Evolutionary conservation across 2,797 vertebrate genomes (phyloP).

Genomic region (Aldrovandia affinis): DNA sequence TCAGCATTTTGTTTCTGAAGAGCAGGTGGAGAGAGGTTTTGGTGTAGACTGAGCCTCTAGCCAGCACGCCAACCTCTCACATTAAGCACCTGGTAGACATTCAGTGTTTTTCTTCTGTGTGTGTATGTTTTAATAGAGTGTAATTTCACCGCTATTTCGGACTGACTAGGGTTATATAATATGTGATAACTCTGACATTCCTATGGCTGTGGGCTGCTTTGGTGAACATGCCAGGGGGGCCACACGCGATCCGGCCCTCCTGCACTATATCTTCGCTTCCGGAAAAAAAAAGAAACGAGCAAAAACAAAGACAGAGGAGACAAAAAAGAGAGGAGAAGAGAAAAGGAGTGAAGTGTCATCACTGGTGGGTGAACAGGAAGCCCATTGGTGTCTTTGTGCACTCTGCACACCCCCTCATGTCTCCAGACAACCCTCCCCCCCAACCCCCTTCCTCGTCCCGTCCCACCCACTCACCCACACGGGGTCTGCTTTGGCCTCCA

Average conservation of each 20-base stretch:
- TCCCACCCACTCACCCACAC: slow-evolving; percentile 52
- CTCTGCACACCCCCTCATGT: slow-evolving; percentile 51
- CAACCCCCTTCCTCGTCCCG: not conserved
- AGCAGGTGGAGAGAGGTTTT: not conserved
- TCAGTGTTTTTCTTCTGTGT: not conserved
- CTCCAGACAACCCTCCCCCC: slow-evolving; percentile 31
- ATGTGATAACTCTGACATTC: slow-evolving; percentile 25
- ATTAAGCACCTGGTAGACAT: slow-evolving; percentile 19
- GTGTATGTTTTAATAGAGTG: slow-evolving; percentile 5
- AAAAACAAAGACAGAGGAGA: slow-evolving; percentile 33
- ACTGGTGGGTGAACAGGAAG: slow-evolving; percentile 43
- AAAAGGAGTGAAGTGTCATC: slow-evolving; percentile 41
- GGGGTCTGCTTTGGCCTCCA: slow-evolving; percentile 34
- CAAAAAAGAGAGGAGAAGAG: slow-evolving; percentile 21
- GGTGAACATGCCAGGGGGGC: not conserved
- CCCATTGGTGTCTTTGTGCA: slow-evolving; percentile 43
- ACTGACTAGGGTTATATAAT: slow-evolving; percentile 19
- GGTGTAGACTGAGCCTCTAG: not conserved
- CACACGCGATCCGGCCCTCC: not conserved
- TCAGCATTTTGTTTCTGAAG: not conserved
- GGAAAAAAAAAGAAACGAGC: slow-evolving; percentile 6
- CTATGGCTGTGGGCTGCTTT: not conserved
- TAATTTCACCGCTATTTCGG: slow-evolving; percentile 45
- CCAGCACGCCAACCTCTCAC: not conserved
- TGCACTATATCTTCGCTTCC: not conserved